Evolutionary conservation across 2,888 invertebrate genomes (phyloP).

Genomic region (Ophioninae sp.): DNA sequence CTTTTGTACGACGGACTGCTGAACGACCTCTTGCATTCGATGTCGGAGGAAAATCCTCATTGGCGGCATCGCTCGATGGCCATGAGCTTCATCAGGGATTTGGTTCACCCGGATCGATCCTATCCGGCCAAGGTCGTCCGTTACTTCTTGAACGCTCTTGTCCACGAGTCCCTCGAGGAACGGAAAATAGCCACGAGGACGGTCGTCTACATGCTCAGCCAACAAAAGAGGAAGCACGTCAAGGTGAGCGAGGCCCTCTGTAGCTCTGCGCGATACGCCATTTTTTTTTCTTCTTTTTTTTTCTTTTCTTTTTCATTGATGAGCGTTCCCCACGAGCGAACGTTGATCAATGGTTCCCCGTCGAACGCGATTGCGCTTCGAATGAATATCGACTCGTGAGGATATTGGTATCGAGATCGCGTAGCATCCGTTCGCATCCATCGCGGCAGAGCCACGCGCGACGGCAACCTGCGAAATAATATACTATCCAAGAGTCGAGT

Average conservation of each 20-base stretch:
- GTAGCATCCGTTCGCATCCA: too few relatives aligned
- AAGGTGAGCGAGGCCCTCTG: constrained; percentile 72
- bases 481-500: neutral
- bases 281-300: too few relatives aligned
- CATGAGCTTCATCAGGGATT: constrained; percentile 87
- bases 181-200: constrained; percentile 87
- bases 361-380: too few relatives aligned
- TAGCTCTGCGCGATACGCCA: neutral
- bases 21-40: constrained; percentile 82
- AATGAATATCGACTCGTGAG: too few relatives aligned
- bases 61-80: constrained; percentile 92
- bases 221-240: constrained; percentile 86
- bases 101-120: constrained; percentile 87
- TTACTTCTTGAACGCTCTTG: constrained; percentile 85
- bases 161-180: constrained; percentile 91
- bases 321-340: too few relatives aligned
- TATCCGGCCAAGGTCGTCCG: constrained; percentile 86
- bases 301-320: too few relatives aligned
- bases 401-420: too few relatives aligned
- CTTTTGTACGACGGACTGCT: constrained; percentile 82
- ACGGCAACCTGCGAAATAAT: too few relatives aligned
- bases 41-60: constrained; percentile 84
- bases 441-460: too few relatives aligned
- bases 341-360: too few relatives aligned
- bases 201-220: constrained; percentile 86